Evolutionary conservation across 2,797 vertebrate genomes (phyloP), one percentile per base, ranked within the genome.

Genomic region (Bradypus variegatus): DNA sequence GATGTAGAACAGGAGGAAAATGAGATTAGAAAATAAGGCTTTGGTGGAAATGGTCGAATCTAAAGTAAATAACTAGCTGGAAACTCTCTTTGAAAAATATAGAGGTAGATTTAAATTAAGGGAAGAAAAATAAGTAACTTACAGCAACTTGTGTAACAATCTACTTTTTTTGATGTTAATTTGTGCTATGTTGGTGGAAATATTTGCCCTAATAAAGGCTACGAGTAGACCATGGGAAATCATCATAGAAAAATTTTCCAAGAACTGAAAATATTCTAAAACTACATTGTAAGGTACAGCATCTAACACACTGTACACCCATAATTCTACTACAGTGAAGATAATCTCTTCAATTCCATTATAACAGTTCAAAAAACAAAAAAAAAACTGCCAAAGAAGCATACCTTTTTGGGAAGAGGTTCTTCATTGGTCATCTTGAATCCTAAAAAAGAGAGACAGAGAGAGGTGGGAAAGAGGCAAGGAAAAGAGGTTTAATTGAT

Each of bases 371-470:
- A 23, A 72, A 55, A 62, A 25, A 85, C 60, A 16, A 11, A 58
- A 36, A 88, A 77, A 38, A 77, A 93, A 73, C 38, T 76, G 60
- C 31, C 75, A 53, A 82, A 76, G 58, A 67, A 94, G 93, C 96
- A 97, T 97, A 99, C 99, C 98, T 99, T 99, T 98, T 99, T 99
- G 88, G 99, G 99, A 70, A 99, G 98, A 97, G 99, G 99, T 97
- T 99, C 99, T 97, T 99, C 99, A 98, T 99, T 99, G 96, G 99
- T 99, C 99, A 99, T 99, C 95, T 97, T 99, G 98, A 98, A 97
- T 94, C 97, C 98, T 98, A 94, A 55, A 93, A 96, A 95, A 48
- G 5, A 93, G 31, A 5, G 95, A 93, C 91, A 29, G 91, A 65
- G 45, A 82, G 29, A 7, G 4, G 27, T 14, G 69, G 89, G 29